Evolutionary conservation across 2,797 vertebrate species (phyloP), one percentile per base, ranked within the genome.

Genomic region (Pelodytes ibericus): DNA sequence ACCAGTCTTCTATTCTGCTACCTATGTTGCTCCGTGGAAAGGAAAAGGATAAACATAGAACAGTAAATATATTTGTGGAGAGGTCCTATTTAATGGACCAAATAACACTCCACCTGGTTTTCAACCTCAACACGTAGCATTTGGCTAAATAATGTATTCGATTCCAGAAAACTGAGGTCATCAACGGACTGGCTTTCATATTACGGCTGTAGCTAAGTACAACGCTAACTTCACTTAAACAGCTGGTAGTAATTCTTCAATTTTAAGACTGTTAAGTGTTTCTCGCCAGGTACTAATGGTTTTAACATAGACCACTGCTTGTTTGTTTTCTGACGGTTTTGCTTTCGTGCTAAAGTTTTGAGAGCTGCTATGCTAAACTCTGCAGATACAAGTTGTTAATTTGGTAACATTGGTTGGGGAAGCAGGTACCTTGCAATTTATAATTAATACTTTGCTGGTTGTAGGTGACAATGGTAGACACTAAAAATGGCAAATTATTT

Each of bases 231-330:
- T 76, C 31, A 25, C 49, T 51, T 61, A 39, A 61, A 62, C 58
- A 62, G 41, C 74, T 69, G n/a, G n/a, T n/a, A 41, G 41, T 36
- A 66, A 58, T 69, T 75, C 16, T 62, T 75, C 65, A 73, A 49
- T 65, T 64, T 73, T 18, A 64, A 36, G 29, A 60, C 22, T 56
- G 22, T 36, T 22, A 60, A 57, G 59, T 22, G 26, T 56, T 76
- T 61, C 44, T 39, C 49, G 70, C 47, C 30, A 51, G 41, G 47
- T 30, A 9, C 11, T 63, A 64, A 63, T 58, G 20, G 47, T 3
- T 71, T 24, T 57, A 76, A 64, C 31, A 62, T 13, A 57, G 33
- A 1, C 65, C 29, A 18, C 69, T 51, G 4, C 31, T 27, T 69
- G 57, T 36, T 49, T 39, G 25, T 33, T 22, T 36, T 60, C 56